These are phyloP conservation scores for Phoxinus dragarum DNA, from an alignment of 2,797 vertebrate species.

Conservation along the genomic window DNA sequence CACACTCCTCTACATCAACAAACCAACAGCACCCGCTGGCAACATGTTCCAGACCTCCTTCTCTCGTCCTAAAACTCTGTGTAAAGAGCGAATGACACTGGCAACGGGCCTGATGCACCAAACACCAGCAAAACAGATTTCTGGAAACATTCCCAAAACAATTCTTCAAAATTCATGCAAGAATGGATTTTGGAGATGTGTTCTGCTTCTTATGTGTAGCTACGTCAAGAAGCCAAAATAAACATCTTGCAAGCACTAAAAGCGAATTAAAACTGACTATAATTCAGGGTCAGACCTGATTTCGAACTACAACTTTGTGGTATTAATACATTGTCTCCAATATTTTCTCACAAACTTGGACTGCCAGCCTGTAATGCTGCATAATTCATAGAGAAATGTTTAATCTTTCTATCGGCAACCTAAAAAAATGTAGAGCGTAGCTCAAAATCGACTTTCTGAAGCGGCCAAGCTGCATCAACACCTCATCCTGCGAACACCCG, in stretches of 20 bases:
- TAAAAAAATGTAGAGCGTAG: constrained; percentile 1
- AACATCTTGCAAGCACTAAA: not conserved
- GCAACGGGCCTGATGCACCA: not conserved
- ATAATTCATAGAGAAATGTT: constrained; percentile 34
- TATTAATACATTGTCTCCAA: not conserved
- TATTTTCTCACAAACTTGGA: constrained; percentile 1
- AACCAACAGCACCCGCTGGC: constrained; percentile 43
- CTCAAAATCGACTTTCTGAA: constrained; percentile 18
- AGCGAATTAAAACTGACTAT: not conserved
- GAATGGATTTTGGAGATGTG: not conserved
- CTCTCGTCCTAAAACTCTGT: not conserved
- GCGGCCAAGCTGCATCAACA: constrained; percentile 43
- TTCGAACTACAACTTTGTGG: not conserved
- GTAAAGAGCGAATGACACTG: not conserved
- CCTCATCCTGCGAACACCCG: constrained; percentile 15
- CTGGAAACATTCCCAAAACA: not conserved
- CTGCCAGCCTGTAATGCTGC: constrained; percentile 2
- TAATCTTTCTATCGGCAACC: constrained; percentile 21
- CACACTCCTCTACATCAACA: constrained; percentile 56
- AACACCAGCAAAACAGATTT: not conserved
- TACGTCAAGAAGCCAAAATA: not conserved
- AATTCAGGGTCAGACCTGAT: constrained; percentile 5
- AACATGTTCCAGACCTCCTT: constrained; percentile 58
- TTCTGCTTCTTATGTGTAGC: not conserved
- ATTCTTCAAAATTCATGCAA: not conserved